Percentiles rank a stretch among this genome's conserved stretches.
These are phyloP conservation scores for Prionace glauca DNA, from an alignment of 2,797 vertebrate genomes.

Conservation along the genomic window DNA sequence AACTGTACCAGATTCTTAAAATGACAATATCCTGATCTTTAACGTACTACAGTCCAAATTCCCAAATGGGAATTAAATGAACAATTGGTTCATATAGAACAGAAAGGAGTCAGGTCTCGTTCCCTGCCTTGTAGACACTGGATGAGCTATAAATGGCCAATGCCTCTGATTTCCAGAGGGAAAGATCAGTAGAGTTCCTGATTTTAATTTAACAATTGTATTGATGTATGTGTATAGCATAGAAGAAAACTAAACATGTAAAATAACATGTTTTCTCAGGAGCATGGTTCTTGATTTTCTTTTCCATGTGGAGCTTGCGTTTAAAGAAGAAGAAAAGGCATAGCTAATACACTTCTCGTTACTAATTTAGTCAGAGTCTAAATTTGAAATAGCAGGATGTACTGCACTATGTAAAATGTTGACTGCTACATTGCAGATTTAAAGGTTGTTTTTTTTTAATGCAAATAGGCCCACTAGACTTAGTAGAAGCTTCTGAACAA, in stretches of 20 bases:
- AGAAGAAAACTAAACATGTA: background rate
- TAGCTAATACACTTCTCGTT: background rate
- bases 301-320: background rate
- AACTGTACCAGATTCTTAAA: background rate
- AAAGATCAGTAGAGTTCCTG: background rate
- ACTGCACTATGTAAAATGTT: background rate
- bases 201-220: background rate
- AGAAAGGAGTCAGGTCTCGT: background rate
- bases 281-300: background rate
- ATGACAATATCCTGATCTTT: background rate
- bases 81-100: background rate
- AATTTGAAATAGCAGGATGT: background rate
- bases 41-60: background rate
- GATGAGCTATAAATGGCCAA: background rate
- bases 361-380: background rate
- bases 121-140: background rate
- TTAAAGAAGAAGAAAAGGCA: background rate
- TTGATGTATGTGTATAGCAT: background rate
- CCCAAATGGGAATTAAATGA: background rate
- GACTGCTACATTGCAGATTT: background rate
- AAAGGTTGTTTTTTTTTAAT: background rate
- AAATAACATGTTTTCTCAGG: background rate
- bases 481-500: slow-evolving; percentile 67
- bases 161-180: background rate
- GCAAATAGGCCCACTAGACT: slow-evolving; percentile 59